Evolutionary conservation across 1,140 invertebrate genomes (phyloP), one percentile per base, ranked within the genome.

Genomic region (Dendrolimus kikuchii): DNA sequence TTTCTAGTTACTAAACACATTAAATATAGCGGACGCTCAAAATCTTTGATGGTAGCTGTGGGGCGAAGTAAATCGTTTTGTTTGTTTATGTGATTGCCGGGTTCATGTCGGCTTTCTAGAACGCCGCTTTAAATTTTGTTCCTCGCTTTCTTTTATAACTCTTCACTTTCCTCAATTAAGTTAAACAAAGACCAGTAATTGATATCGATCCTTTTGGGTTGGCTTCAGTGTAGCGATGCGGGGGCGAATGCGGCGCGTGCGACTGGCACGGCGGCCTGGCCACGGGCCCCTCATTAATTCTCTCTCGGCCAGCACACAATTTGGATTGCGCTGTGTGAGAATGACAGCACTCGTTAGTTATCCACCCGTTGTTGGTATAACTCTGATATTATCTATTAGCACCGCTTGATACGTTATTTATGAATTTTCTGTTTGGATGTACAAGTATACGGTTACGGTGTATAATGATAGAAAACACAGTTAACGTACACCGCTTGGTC

Each of bases 291-390:
- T 72, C 75, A 75, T 75, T 78, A 74, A 78, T 78, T 67, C 63
- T 69, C 63, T 68, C 61, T 51, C 70, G 57, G 61, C 64, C 64
- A 71, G 63, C 73, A 67, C 66, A 59, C 68, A 60, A 55, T 56
- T 55, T 53, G 53, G 64, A 52, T 57, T 59, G 60, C 66, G 56
- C 64, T 66, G 66, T 66, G 65, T 79, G 74, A 70, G 63, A 70
- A 64, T 79, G 76, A 74, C 76, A 79, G 70, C 68, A 66, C 60
- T 79, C 76, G 71, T 79, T 79, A 72, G 67, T 75, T 79, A 79
- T 64, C 69, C 63, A 50, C 62, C 66, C 60, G 56, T 62, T 66
- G 68, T 63, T 68, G 63, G 64, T 66, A 64, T 69, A 62, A 69
- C 61, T 53, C 63, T 63, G 62, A 70, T 58, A 60, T 57, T 64